These are phyloP conservation scores for Sylvilagus bachmani DNA, from an alignment of 2,113 vertebrate species.

Conservation along the genomic window DNA sequence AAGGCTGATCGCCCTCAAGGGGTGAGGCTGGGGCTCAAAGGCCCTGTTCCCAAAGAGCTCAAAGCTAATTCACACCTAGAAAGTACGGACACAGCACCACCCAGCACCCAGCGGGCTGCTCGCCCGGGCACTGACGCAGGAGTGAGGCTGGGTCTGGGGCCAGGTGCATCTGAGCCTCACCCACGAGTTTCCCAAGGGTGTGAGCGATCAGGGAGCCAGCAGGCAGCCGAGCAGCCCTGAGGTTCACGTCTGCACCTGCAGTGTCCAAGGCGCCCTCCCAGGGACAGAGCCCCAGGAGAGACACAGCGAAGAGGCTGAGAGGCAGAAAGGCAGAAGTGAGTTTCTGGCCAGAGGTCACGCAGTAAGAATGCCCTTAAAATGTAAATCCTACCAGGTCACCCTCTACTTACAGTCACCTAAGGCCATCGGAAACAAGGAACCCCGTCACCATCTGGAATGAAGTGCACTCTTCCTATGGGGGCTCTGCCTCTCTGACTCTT, in stretches of 20 bases:
- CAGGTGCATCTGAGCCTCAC: neutral
- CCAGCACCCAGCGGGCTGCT: too few species aligned
- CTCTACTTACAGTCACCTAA: neutral
- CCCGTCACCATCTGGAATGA: neutral
- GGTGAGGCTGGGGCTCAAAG: neutral
- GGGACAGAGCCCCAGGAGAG: neutral
- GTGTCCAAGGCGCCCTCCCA: neutral
- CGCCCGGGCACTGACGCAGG: too few species aligned
- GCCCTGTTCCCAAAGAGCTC: neutral
- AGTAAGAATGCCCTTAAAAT: neutral
- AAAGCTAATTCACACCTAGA: neutral
- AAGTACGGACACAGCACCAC: neutral
- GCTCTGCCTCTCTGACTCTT: too few species aligned
- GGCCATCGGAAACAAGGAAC: neutral
- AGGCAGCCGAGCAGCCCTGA: neutral
- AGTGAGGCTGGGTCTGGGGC: neutral
- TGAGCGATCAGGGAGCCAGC: constrained; percentile 13
- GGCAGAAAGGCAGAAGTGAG: neutral
- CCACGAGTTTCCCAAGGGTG: constrained; percentile 41
- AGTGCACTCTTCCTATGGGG: neutral
- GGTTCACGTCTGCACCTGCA: neutral
- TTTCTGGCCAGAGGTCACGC: neutral
- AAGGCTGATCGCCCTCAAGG: neutral
- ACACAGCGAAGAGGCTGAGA: neutral
- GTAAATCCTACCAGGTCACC: neutral